A percentile compares a stretch with the other conserved stretches of the same genome.
Conservation (phyloP, 2,113 vertebrate species). For the Poeciliopsis occidentalis region DNA sequence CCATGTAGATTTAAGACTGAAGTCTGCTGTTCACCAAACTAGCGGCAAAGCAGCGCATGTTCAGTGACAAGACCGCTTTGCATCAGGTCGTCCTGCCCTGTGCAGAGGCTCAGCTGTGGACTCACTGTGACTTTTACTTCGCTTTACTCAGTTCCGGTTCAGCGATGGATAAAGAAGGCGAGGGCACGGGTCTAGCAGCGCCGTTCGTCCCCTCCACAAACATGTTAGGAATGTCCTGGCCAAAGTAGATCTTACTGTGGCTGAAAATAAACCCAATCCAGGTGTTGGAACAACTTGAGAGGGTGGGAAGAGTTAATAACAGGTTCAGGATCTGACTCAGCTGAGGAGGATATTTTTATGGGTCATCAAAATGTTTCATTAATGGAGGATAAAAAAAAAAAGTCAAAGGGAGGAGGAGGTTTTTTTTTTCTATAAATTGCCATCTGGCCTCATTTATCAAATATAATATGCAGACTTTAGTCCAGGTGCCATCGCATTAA, state of each 20-base stretch:
- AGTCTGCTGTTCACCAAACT: constrained; percentile 34
- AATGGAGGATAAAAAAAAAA: too few relatives aligned
- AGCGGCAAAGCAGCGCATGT: constrained; percentile 46
- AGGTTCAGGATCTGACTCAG: neutral
- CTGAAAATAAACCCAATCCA: neutral
- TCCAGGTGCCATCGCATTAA: constrained; percentile 93
- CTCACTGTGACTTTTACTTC: constrained; percentile 62
- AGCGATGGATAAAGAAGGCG: constrained; percentile 55
- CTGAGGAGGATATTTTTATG: neutral
- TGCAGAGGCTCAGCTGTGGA: constrained; percentile 34
- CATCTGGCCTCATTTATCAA: neutral
- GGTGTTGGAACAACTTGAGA: neutral
- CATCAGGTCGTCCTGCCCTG: constrained; percentile 22
- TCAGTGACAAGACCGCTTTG: constrained; percentile 37
- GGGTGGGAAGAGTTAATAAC: neutral
- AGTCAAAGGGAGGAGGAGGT: neutral
- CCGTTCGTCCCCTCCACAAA: constrained; percentile 86
- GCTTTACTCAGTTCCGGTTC: constrained; percentile 67
- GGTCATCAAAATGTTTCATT: neutral
- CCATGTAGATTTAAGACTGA: constrained; percentile 61
- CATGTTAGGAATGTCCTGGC: constrained; percentile 90
- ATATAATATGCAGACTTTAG: constrained; percentile 60
- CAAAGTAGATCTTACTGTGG: constrained; percentile 97
- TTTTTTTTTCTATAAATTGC: neutral
- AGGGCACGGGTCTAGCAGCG: constrained; percentile 69